These are phyloP conservation scores for Pundamilia nyererei DNA, from an alignment of 2,113 vertebrate genomes.

Conservation along the genomic window DNA sequence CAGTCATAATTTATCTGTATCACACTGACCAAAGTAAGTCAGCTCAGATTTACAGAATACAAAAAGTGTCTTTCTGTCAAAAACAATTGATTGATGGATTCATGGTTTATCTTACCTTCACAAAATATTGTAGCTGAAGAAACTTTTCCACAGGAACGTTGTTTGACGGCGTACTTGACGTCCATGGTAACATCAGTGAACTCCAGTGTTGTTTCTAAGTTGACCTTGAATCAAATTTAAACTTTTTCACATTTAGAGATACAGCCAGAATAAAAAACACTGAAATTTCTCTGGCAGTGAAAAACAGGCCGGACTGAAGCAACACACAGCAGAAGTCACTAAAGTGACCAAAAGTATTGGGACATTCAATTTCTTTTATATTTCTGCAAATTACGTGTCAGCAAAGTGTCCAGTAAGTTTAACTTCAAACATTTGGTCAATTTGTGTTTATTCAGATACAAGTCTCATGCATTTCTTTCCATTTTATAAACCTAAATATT, in stretches of 20 bases:
- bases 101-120: neutral
- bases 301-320: no score
- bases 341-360: neutral
- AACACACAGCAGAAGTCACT: neutral
- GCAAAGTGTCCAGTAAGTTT: neutral
- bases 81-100: neutral
- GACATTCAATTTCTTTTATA: neutral
- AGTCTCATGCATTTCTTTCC: neutral
- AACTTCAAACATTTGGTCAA: neutral
- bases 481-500: neutral
- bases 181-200: no score
- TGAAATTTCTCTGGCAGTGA: no score
- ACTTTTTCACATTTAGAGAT: no score
- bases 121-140: neutral
- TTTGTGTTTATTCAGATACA: rapidly evolving
- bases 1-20: neutral
- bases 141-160: neutral
- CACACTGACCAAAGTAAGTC: neutral
- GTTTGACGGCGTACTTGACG: no score
- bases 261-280: no score
- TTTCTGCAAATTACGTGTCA: neutral
- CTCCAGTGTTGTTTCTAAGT: no score
- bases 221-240: no score
- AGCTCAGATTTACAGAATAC: neutral
- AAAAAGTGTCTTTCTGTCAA: neutral